phyloP scores from a whole-genome alignment of 2,113 vertebrate genomes.

The Embiotoca jacksoni region DNA sequence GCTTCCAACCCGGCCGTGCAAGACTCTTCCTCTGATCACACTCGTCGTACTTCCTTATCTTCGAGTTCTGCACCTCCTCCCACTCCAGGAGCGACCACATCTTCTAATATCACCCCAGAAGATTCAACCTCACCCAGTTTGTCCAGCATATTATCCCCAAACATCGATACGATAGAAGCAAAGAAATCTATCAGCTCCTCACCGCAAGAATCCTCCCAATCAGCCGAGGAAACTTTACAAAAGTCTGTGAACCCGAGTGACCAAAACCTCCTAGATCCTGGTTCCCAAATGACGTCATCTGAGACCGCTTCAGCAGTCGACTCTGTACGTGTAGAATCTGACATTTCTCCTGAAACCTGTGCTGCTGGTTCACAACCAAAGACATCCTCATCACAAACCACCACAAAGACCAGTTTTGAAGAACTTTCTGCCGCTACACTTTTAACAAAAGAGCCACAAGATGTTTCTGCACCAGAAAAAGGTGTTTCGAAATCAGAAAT shows the following conservation, averaged over 20 bases:
- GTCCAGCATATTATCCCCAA: conserved; percentile 3
- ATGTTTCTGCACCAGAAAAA: conserved; percentile 17
- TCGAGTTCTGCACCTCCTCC: neutral
- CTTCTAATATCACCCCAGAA: neutral
- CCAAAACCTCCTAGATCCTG: conserved; percentile 15
- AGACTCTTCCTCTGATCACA: conserved; percentile 29
- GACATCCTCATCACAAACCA: conserved; percentile 4
- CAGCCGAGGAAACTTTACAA: conserved; percentile 9
- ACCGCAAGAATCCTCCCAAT: neutral
- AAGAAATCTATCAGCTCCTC: neutral
- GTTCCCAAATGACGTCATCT: neutral
- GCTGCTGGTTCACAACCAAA: conserved; percentile 20
- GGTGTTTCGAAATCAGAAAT: conserved; percentile 33
- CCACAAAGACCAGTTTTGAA: neutral
- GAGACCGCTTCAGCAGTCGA: conserved; percentile 3
- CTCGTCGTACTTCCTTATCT: neutral
- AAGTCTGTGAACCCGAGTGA: neutral
- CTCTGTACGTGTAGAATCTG: conserved; percentile 11
- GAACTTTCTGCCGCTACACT: conserved; percentile 10
- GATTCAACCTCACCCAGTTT: conserved; percentile 4
- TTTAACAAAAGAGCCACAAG: conserved; percentile 11
- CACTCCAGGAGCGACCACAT: neutral
- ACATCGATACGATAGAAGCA: conserved; percentile 11
- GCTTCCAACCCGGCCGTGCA: conserved; percentile 6
- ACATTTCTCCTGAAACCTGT: conserved; percentile 6